Evolutionary conservation across 2,797 vertebrate genomes (phyloP).

Genomic region (Sebastes vulpes): DNA sequence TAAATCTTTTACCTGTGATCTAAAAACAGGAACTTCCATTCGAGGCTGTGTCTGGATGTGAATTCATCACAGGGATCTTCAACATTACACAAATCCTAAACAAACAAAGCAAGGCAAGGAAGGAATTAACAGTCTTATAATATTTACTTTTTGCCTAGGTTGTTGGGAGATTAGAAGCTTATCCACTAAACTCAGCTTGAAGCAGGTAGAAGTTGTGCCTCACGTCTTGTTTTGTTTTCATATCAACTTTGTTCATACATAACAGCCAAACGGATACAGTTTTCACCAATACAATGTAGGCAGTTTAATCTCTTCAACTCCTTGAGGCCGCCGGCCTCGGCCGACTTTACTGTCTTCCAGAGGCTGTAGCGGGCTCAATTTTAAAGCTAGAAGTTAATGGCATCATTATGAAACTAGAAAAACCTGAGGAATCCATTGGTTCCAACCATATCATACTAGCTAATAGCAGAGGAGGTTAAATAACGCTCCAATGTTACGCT

Average conservation of each 20-base stretch:
- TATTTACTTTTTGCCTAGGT: not conserved
- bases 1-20: slow-evolving; percentile 88
- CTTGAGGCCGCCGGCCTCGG: not conserved
- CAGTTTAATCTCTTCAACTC: not conserved
- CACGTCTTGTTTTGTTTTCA: not conserved
- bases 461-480: not conserved
- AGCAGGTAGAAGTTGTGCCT: not conserved
- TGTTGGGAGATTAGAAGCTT: not conserved
- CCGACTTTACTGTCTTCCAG: not conserved
- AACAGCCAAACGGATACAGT: not conserved
- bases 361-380: not conserved
- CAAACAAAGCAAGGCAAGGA: slow-evolving; percentile 26
- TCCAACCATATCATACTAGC: not conserved
- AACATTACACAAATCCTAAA: slow-evolving; percentile 89
- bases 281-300: not conserved
- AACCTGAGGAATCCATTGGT: not conserved
- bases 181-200: not conserved
- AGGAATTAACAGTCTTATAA: not conserved
- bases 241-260: not conserved
- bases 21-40: slow-evolving; percentile 90
- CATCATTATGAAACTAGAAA: not conserved
- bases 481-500: not conserved
- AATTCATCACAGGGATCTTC: slow-evolving; percentile 89
- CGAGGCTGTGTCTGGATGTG: slow-evolving; percentile 89
- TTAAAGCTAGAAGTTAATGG: not conserved